Evolutionary conservation across 2,797 vertebrate species (phyloP).

Genomic region (Philypnodon macrostomus): DNA sequence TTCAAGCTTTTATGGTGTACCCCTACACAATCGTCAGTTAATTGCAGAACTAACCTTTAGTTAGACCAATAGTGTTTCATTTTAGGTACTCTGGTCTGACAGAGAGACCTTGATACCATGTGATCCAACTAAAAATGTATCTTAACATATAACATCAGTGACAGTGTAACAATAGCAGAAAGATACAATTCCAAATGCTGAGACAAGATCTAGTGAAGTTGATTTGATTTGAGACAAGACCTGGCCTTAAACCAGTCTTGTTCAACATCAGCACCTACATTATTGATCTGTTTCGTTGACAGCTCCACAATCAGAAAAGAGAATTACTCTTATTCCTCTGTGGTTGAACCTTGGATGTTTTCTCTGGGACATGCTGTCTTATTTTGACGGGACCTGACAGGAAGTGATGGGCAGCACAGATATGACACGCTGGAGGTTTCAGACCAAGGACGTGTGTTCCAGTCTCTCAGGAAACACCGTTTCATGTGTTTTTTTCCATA

Average conservation of each 20-base stretch:
- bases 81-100: too few relatives aligned
- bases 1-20: too few relatives aligned
- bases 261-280: neutral
- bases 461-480: neutral
- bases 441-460: constrained; percentile 2
- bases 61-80: too few relatives aligned
- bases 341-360: neutral
- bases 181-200: too few relatives aligned
- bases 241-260: neutral
- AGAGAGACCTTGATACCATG: too few relatives aligned
- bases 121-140: too few relatives aligned
- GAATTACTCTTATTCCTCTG: neutral
- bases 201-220: too few relatives aligned
- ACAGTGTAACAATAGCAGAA: too few relatives aligned
- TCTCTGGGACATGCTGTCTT: neutral
- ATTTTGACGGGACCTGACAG: constrained; percentile 6
- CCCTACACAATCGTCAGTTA: too few relatives aligned
- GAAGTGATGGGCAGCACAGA: constrained; percentile 9
- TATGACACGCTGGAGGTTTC: neutral
- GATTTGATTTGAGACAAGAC: neutral
- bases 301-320: neutral
- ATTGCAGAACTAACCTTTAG: too few relatives aligned
- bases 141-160: too few relatives aligned
- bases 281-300: neutral
- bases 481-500: neutral